Evolutionary conservation across 2,797 vertebrate species (phyloP).

Genomic region (Bucorvus abyssinicus): DNA sequence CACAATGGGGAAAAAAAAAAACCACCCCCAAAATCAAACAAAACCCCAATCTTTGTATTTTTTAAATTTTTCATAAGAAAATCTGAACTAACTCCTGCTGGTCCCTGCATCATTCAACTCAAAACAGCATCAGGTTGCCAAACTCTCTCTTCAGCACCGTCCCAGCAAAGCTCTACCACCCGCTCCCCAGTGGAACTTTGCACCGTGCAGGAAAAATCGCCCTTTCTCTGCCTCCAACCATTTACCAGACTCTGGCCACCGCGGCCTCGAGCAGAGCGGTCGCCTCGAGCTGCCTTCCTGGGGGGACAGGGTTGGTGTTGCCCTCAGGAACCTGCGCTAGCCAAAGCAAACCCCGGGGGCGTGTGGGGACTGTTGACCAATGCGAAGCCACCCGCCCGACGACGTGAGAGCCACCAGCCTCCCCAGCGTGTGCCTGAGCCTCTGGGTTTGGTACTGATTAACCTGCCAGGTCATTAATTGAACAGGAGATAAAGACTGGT

Average conservation of each 20-base stretch:
- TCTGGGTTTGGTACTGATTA: background rate
- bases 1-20: background rate
- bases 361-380: background rate
- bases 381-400: background rate
- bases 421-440: accelerated
- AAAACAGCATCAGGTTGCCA: background rate
- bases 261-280: accelerated
- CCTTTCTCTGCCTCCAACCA: background rate
- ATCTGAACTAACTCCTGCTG: background rate
- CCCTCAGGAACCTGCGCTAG: background rate
- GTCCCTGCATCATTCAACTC: background rate
- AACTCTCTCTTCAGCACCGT: background rate
- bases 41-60: accelerated
- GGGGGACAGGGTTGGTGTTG: background rate
- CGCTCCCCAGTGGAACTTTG: background rate
- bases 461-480: background rate
- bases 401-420: background rate
- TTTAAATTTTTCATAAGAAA: background rate
- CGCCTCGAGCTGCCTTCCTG: background rate
- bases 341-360: accelerated
- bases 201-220: background rate
- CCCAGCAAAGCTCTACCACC: background rate
- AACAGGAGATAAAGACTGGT: background rate
- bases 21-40: background rate
- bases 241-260: background rate